These are phyloP conservation scores for Apus apus DNA, from an alignment of 2,113 vertebrate genomes.

Conservation along the genomic window DNA sequence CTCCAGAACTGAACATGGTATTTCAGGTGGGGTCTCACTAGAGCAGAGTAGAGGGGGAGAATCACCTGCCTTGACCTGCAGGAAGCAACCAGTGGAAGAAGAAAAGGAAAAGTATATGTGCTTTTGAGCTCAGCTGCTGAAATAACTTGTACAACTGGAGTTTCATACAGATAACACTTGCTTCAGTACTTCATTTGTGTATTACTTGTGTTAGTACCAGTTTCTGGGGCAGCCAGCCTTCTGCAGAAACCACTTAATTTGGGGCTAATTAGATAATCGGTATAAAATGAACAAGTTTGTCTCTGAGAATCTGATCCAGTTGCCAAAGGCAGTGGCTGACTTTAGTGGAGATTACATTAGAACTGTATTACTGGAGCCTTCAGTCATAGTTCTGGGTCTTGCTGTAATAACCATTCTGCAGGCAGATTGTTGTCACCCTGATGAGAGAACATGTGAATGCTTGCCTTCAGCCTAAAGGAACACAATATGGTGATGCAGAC, in stretches of 20 bases:
- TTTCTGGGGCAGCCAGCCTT: background rate
- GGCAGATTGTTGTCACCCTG: background rate
- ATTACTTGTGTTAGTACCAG: background rate
- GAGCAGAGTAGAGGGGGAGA: no score
- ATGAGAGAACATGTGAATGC: background rate
- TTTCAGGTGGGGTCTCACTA: no score
- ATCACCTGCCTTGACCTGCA: no score
- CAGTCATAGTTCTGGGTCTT: fast-evolving
- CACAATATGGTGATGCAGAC: background rate
- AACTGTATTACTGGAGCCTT: background rate
- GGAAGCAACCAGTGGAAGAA: background rate
- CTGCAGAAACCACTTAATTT: background rate
- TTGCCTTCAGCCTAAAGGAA: fast-evolving
- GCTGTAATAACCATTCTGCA: background rate
- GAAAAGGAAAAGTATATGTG: background rate
- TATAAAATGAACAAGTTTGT: background rate
- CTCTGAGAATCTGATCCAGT: background rate
- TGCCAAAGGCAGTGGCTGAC: background rate
- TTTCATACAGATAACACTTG: background rate
- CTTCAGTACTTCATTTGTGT: background rate
- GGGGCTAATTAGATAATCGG: background rate
- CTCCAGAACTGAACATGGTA: no score
- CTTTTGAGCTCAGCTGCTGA: background rate
- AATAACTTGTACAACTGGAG: background rate
- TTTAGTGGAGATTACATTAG: background rate